A percentile compares a stretch with the other conserved stretches of the same genome.
These are phyloP conservation scores for Macrochelys suwanniensis DNA, from an alignment of 2,797 vertebrate genomes.

Conservation along the genomic window DNA sequence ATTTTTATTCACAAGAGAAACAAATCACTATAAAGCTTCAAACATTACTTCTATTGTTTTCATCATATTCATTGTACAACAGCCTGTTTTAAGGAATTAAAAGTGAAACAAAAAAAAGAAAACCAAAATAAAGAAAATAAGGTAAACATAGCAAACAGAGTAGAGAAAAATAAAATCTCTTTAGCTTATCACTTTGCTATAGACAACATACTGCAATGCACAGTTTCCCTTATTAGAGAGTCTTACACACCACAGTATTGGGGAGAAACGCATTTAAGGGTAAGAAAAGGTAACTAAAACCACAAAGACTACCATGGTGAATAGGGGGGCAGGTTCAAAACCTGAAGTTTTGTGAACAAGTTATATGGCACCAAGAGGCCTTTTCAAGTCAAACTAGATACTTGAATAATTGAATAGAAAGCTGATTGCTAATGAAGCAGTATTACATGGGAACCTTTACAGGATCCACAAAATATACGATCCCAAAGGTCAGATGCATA, in stretches of 20 bases:
- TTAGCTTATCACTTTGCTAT: accelerated
- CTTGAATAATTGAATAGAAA: accelerated
- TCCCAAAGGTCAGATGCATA: slow-evolving; percentile 42
- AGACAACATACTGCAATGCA: not conserved
- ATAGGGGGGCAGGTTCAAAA: not conserved
- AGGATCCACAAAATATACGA: not conserved
- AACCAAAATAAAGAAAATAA: slow-evolving; percentile 18
- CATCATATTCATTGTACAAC: not conserved
- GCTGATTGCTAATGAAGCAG: not conserved
- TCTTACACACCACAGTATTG: slow-evolving; percentile 30
- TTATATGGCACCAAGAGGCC: accelerated
- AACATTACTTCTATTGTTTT: not conserved
- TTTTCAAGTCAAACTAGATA: not conserved
- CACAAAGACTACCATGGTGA: slow-evolving; percentile 28
- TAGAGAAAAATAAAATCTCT: slow-evolving; percentile 44
- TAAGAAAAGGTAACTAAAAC: slow-evolving; percentile 38
- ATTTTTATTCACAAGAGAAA: slow-evolving; percentile 8
- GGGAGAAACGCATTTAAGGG: not conserved
- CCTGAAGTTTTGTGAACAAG: not conserved
- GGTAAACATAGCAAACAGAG: slow-evolving; percentile 59
- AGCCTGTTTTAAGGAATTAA: not conserved
- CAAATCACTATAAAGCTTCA: not conserved
- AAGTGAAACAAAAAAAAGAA: slow-evolving; percentile 18
- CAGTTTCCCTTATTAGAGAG: not conserved
- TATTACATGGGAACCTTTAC: not conserved